Percentiles rank a stretch among this genome's conserved stretches.
phyloP scores from a whole-genome alignment of 2,888 invertebrate genomes.

The Netelia melanura region DNA sequence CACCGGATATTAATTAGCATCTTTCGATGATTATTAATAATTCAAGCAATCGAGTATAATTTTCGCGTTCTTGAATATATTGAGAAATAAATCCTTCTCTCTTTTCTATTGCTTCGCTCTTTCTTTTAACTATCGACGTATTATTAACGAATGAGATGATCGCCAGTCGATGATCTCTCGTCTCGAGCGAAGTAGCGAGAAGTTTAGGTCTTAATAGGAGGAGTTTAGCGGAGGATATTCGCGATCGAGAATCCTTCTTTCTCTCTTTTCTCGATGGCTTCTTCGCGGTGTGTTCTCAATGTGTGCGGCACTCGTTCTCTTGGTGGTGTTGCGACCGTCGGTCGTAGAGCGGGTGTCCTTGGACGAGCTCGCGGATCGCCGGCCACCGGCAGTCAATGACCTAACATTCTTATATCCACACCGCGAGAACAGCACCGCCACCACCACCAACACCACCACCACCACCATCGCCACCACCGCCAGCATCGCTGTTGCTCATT shows the following conservation, averaged over 20 bases:
- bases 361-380: constrained; percentile 83
- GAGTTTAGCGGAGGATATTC: constrained; percentile 49
- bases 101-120: background rate
- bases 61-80: background rate
- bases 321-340: constrained; percentile 70
- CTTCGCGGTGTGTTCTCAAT: background rate
- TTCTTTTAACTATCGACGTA: background rate
- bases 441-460: constrained; percentile 43
- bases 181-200: background rate
- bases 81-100: constrained; percentile 15
- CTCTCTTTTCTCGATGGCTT: background rate
- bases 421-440: constrained; percentile 44
- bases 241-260: constrained; percentile 59
- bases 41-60: constrained; percentile 1
- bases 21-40: constrained; percentile 33
- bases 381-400: constrained; percentile 84
- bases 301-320: constrained; percentile 12
- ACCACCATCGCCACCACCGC: constrained; percentile 26
- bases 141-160: constrained; percentile 15
- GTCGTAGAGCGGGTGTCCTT: constrained; percentile 82
- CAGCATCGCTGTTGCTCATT: constrained; percentile 66
- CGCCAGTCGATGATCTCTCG: constrained; percentile 22
- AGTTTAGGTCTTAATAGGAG: background rate
- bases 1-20: constrained; percentile 34
- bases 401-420: constrained; percentile 80